phyloP scores from a whole-genome alignment of 2,888 invertebrate species.

The Cancer borealis region DNA sequence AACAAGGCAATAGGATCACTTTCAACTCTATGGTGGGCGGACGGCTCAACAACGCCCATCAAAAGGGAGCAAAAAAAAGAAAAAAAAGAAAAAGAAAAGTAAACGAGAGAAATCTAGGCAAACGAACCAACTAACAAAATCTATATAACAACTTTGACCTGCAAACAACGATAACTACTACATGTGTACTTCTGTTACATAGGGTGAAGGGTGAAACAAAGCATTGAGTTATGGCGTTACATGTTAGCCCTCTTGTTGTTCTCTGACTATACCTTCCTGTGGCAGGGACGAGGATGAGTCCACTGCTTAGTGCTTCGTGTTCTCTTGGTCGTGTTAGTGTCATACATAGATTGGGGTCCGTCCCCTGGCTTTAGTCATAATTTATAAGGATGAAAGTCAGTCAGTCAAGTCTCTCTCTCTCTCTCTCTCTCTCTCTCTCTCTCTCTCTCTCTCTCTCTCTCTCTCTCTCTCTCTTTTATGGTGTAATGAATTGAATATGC shows the following conservation, averaged over 20 bases:
- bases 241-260: background rate
- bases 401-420: conserved; percentile 20
- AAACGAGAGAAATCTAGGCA: too few species aligned
- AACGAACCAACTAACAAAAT: too few species aligned
- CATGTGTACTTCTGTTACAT: background rate
- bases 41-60: background rate
- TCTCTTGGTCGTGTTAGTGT: background rate
- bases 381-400: background rate
- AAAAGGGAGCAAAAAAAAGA: background rate
- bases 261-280: background rate
- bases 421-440: conserved; percentile 20
- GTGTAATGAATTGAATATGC: too few species aligned
- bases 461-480: background rate
- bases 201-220: background rate
- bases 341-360: background rate
- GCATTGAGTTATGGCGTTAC: background rate
- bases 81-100: too few species aligned
- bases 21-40: background rate
- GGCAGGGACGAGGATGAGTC: too few species aligned
- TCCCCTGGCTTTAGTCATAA: background rate
- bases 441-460: background rate
- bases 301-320: background rate
- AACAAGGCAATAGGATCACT: background rate
- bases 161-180: too few species aligned
- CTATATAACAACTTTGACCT: background rate